Percentiles rank a stretch among this genome's conserved stretches.
These are phyloP conservation scores for Poliocrania exsul DNA, from an alignment of 2,797 vertebrate genomes.

Conservation along the genomic window DNA sequence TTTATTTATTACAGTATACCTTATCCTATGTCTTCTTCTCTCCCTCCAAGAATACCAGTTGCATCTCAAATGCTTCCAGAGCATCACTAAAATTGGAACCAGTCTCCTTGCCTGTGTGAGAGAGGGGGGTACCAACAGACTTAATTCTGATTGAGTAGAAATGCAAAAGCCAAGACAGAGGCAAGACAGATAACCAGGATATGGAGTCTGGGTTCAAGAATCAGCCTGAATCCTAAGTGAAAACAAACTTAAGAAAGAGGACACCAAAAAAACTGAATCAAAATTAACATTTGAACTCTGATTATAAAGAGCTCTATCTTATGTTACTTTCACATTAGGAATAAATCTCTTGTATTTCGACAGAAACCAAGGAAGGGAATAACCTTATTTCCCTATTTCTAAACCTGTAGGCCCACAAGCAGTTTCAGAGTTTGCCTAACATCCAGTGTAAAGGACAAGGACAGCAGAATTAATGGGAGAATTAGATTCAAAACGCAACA, in stretches of 20 bases:
- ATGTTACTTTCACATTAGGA: not conserved
- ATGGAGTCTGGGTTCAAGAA: not conserved
- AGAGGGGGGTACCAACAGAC: not conserved
- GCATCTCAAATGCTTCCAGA: not conserved
- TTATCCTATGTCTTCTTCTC: not conserved
- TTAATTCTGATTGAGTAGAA: not conserved
- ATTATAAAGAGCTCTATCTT: not conserved
- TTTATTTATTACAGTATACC: not conserved
- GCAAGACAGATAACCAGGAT: not conserved
- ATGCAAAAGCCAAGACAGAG: not conserved
- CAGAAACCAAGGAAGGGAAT: not conserved
- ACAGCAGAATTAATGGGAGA: not conserved
- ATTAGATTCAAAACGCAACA: not conserved
- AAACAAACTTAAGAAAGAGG: not conserved
- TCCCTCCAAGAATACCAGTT: not conserved
- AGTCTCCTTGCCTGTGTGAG: not conserved
- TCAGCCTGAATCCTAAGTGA: not conserved
- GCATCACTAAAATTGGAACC: not conserved
- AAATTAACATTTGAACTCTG: not conserved
- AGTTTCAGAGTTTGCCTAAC: not conserved
- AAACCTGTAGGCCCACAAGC: not conserved
- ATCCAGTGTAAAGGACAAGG: not conserved
- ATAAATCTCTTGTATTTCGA: not conserved
- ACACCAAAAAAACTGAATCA: not conserved
- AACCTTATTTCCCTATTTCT: not conserved